Percentiles rank a stretch among this genome's conserved stretches.
Conservation (phyloP, 2,797 vertebrate species). For the Buphagus erythrorhynchus region DNA sequence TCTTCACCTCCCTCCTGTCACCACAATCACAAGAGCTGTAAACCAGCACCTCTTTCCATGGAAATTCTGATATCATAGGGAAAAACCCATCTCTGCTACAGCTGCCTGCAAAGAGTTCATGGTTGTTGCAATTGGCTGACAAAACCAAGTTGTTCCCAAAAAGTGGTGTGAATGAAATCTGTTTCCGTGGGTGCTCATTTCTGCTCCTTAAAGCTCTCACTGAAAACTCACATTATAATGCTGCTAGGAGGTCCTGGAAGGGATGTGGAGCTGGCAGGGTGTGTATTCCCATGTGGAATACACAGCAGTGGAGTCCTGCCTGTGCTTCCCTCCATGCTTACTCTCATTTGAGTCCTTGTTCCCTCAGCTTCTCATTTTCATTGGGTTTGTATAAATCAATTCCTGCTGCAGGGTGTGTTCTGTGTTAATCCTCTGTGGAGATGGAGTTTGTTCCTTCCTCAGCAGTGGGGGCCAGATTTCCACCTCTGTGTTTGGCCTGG, state of each 20-base stretch:
- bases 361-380: background rate
- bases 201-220: background rate
- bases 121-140: background rate
- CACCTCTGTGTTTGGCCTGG: background rate
- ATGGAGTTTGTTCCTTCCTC: background rate
- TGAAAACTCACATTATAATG: background rate
- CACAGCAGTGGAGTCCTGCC: background rate
- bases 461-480: background rate
- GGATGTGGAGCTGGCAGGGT: background rate
- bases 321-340: background rate
- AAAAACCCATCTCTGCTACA: background rate
- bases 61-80: background rate
- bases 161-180: background rate
- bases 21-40: background rate
- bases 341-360: background rate
- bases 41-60: background rate
- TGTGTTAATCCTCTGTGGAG: background rate
- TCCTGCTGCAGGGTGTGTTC: background rate
- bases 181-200: background rate
- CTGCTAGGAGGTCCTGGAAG: background rate
- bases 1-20: background rate
- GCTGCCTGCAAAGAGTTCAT: background rate
- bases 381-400: background rate
- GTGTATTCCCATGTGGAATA: background rate
- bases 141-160: background rate